Percentiles rank a stretch among this genome's conserved stretches.
These are phyloP conservation scores for Hoplostethus mediterraneus DNA, from an alignment of 2,797 vertebrate species.

Conservation along the genomic window DNA sequence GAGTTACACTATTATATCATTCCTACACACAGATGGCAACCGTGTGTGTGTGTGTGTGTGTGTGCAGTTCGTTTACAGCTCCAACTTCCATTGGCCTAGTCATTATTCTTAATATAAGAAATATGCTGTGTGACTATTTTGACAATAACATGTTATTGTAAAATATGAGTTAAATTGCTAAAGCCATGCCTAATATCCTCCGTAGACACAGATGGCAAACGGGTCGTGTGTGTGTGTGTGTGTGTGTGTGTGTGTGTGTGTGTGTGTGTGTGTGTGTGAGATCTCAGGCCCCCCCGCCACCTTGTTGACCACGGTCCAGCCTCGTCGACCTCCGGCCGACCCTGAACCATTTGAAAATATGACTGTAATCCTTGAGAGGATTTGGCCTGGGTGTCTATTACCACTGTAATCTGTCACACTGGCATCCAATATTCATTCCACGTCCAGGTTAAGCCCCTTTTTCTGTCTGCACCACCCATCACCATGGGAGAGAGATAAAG, in stretches of 20 bases:
- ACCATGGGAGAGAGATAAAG: constrained; percentile 42
- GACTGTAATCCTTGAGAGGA: constrained; percentile 83
- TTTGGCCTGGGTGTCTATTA: constrained; percentile 87
- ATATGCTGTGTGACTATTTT: constrained; percentile 32
- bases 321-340: constrained; percentile 77
- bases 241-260: constrained; percentile 30
- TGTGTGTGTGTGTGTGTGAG: constrained; percentile 37
- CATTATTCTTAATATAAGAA: no score
- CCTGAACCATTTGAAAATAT: constrained; percentile 83
- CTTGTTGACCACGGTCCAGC: constrained; percentile 59
- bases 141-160: neutral
- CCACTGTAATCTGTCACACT: constrained; percentile 83
- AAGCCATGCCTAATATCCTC: neutral
- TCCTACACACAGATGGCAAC: neutral
- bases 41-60: neutral
- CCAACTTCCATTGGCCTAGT: neutral
- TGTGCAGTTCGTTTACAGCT: neutral
- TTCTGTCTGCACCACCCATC: constrained; percentile 79
- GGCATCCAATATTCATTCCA: constrained; percentile 81
- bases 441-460: constrained; percentile 83
- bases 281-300: constrained; percentile 22
- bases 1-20: neutral
- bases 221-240: constrained; percentile 25
- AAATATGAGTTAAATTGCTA: neutral
- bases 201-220: constrained; percentile 7